Base-by-base conservation (phyloP, 2,797 vertebrate genomes). In the Streptopelia turtur region DNA sequence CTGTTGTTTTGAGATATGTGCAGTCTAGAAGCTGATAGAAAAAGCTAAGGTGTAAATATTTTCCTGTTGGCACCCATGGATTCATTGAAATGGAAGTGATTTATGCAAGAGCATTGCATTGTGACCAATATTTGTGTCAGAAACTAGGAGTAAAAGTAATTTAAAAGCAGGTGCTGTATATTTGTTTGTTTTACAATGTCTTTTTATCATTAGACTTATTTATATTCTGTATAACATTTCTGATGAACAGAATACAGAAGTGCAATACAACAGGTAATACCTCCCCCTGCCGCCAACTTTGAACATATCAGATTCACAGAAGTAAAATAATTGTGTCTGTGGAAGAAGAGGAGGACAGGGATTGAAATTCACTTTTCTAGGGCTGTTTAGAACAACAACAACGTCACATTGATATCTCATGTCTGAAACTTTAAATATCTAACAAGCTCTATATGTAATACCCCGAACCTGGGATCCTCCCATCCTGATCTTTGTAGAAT, bases 1-100 rank as follows among this genome's bases (percentile, higher is more conserved):
- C 30, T 88, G 53, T 52, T 72, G 20, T 37, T 91, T 91, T 3
- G 45, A 70, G 75, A 52, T 93, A 56, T 65, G 49, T 90, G 65
- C 83, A 71, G 71, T 81, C 53, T 14, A 59, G 79, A 87, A 72
- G 35, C 45, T 65, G 85, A 53, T 43, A 30, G 89, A 90, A 83
- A 21, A 55, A 75, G 69, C 15, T 11, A 43, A 91, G 85, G 61
- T 94, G 87, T 88, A 93, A 94, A 95, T 94, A 91, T 91, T 90
- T 92, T 66, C 88, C 90, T 5, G 4, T 55, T 78, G 83, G 57
- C 45, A 22, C 83, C 14, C 0, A 1, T 82, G 69, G 89, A 64
- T 68, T 91, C 90, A 88, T 81, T 94, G 83, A 65, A 94, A 95
- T 93, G 63, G 74, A 95, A 76, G 84, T 81, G 17, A 76, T 81